phyloP scores from a whole-genome alignment of 2,888 invertebrate genomes.

The Diplazon laetatorius region DNA sequence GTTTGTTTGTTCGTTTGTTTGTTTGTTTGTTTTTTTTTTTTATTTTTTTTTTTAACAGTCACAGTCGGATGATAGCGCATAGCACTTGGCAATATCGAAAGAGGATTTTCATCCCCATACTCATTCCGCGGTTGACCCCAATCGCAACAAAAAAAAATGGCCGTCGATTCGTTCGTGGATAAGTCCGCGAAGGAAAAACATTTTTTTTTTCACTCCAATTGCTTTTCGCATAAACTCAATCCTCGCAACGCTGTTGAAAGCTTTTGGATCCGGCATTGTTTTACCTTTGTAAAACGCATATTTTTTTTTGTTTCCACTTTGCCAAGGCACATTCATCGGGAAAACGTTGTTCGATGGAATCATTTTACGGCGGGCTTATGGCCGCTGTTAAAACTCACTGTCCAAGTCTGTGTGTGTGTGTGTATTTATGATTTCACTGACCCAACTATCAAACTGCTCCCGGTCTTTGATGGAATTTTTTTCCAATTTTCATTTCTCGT shows the following conservation, averaged over 20 bases:
- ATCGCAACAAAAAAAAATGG: not conserved
- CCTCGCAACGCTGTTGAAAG: not conserved
- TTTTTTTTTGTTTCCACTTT: not conserved
- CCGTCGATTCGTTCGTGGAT: not conserved
- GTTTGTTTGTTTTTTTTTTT: too few relatives aligned
- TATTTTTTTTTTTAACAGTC: too few relatives aligned
- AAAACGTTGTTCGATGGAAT: not conserved
- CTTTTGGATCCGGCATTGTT: not conserved
- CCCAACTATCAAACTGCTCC: too few relatives aligned
- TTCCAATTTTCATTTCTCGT: too few relatives aligned
- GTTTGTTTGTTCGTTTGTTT: too few relatives aligned
- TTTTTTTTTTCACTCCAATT: not conserved
- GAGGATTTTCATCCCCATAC: not conserved
- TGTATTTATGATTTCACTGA: too few relatives aligned
- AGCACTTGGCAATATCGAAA: not conserved
- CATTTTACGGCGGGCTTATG: slow-evolving; percentile 5
- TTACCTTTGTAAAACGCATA: slow-evolving; percentile 8
- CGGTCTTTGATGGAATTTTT: too few relatives aligned
- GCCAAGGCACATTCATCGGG: not conserved
- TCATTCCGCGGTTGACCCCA: not conserved
- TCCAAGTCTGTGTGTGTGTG: not conserved
- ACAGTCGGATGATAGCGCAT: too few relatives aligned
- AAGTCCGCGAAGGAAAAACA: not conserved
- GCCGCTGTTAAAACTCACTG: slow-evolving; percentile 9
- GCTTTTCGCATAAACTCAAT: not conserved